A percentile compares a stretch with the other conserved stretches of the same genome.
phyloP scores from a whole-genome alignment of 2,797 vertebrate genomes.

The Craterocephalus amniculus region DNA sequence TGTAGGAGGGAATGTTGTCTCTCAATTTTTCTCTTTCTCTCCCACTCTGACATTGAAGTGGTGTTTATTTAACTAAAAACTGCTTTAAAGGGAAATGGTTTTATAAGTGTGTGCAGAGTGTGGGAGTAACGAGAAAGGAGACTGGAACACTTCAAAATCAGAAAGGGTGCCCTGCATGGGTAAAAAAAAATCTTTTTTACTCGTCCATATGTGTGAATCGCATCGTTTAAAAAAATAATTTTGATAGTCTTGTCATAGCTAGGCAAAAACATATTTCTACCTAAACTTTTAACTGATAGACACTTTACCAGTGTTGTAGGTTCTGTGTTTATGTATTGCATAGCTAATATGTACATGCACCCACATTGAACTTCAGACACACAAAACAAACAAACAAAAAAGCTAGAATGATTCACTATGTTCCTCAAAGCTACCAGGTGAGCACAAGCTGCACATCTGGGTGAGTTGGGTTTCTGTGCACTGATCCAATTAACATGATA shows the following conservation, averaged over 20 bases:
- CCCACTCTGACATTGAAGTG: slow-evolving; percentile 37
- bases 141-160: slow-evolving; percentile 1
- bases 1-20: slow-evolving; percentile 59
- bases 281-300: slow-evolving; percentile 21
- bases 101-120: slow-evolving; percentile 10
- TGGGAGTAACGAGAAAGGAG: slow-evolving; percentile 11
- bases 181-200: not conserved
- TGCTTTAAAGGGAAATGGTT: slow-evolving; percentile 17
- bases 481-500: slow-evolving; percentile 15
- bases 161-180: not conserved
- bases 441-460: slow-evolving; percentile 20
- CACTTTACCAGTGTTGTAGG: slow-evolving; percentile 25
- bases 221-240: slow-evolving; percentile 6
- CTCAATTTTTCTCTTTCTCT: slow-evolving; percentile 13
- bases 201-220: not conserved
- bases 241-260: not conserved
- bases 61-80: slow-evolving; percentile 44
- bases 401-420: slow-evolving; percentile 50
- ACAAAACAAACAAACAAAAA: slow-evolving; percentile 60
- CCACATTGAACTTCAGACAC: slow-evolving; percentile 47
- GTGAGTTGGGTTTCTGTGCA: slow-evolving; percentile 21
- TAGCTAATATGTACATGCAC: slow-evolving; percentile 25
- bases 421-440: slow-evolving; percentile 60
- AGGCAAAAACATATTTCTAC: slow-evolving; percentile 15
- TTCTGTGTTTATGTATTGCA: slow-evolving; percentile 17